Evolutionary conservation across 2,888 invertebrate genomes (phyloP), one percentile per base, ranked within the genome.

Genomic region (Oligia fasciuncula): DNA sequence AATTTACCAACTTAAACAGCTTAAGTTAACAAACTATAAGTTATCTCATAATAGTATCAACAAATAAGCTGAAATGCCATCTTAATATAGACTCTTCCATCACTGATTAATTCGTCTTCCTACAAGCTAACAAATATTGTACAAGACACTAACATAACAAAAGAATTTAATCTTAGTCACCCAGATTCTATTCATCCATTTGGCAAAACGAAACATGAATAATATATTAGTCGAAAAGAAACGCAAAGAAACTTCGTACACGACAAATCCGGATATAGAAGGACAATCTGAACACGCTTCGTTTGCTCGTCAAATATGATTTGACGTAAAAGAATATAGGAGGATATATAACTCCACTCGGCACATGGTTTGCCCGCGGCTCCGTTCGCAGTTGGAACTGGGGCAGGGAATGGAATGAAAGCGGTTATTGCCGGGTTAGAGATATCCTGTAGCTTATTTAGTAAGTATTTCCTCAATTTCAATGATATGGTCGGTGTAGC

Each of bases 231-330:
- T 68, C 46, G 35, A 40, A 57, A 78, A 72, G 67, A 9, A 65
- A 77, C 57, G 35, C 4, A 67, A 77, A 65, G 46, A 60, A 81
- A 73, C 75, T 81, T 66, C 3, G 57, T 67, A 65, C 35, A 68
- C 51, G 75, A 69, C 77, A 85, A 80, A 84, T 82, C 67, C 51
- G 14, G 81, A 80, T 82, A 60, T 66, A 66, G 66, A 66, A 79
- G 76, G 77, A 80, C 80, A 87, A 87, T 85, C 71, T 66, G 69
- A 82, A 62, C 77, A 69, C 77, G 78, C 80, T 77, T 78, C 84
- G 82, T 87, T 87, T 86, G 78, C 86, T 78, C 73, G 63, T 78
- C 80, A 87, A 87, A 87, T 84, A 86, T 83, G 79, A 87, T 87
- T 84, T 81, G 72, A 80, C 66, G 75, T 80, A 80, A 86, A 87